Percentiles rank a stretch among this genome's conserved stretches.
phyloP scores from a whole-genome alignment of 2,888 invertebrate genomes.

The Limnephilus marmoratus region DNA sequence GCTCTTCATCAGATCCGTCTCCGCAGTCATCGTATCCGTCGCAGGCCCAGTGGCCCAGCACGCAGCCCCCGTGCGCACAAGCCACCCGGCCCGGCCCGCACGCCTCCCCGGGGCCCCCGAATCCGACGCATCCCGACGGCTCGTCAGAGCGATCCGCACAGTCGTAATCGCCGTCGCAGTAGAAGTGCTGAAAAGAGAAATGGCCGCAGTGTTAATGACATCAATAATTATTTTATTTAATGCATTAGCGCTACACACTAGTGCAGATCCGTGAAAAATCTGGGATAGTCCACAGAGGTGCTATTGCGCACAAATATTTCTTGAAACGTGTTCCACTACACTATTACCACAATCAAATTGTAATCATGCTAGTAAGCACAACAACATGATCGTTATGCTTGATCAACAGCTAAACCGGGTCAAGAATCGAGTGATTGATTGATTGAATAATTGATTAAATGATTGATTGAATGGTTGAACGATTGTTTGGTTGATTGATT shows the following conservation, averaged over 20 bases:
- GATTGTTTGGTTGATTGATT: too few species aligned
- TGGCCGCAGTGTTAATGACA: not conserved
- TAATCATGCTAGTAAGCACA: too few species aligned
- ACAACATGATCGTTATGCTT: too few species aligned
- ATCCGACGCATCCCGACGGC: constrained; percentile 75
- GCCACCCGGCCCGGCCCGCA: constrained; percentile 77
- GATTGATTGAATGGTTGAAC: too few species aligned
- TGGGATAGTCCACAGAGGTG: too few species aligned
- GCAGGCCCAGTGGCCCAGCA: constrained; percentile 81
- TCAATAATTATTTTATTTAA: not conserved
- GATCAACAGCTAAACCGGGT: not conserved
- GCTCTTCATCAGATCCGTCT: constrained; percentile 83
- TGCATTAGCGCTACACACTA: too few species aligned
- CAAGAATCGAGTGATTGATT: not conserved
- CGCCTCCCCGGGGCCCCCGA: constrained; percentile 68
- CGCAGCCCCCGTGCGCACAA: constrained; percentile 82
- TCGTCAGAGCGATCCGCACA: constrained; percentile 86
- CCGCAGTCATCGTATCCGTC: constrained; percentile 85
- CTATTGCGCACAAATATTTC: too few species aligned
- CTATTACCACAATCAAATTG: too few species aligned
- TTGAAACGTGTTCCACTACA: too few species aligned
- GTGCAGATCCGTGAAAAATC: too few species aligned
- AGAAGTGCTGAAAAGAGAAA: constrained; percentile 71
- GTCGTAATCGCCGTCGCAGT: constrained; percentile 83
- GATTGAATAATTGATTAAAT: not conserved